Evolutionary conservation across 2,888 invertebrate species (phyloP), one percentile per base, ranked within the genome.

Genomic region (Platycnemis pennipes): DNA sequence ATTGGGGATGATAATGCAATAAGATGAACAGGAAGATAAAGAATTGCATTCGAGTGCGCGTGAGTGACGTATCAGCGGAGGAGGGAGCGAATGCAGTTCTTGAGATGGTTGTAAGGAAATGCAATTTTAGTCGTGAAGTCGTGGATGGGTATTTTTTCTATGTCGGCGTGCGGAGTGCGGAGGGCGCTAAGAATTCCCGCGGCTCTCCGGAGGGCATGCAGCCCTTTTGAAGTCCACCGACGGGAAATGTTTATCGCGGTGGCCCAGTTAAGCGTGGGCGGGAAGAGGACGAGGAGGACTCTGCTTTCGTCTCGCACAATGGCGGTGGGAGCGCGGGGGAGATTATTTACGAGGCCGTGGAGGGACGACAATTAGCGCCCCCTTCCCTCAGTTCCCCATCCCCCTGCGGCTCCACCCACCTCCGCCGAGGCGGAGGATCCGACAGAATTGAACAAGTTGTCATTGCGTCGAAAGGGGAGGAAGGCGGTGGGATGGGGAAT

Each of bases 341-440:
- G 37, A 77, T n/a, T n/a, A n/a, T 77, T 77, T 31, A 77, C 37
- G 77, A 16, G 26, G 26, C 26, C 77, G 77, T 77, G 26, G 22
- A 16, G n/a, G n/a, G 26, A 63, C 63, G 37, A 77, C 77, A 77
- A 77, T 77, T 77, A 77, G n/a, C 77, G 37, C 77, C 49, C 77
- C 31, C 11, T 37, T 1, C 37, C 0, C 1, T 77, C 77, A 11
- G 77, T 49, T 7, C 63, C 26, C 7, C 26, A 22, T 22, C 26
- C 1, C 63, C 77, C 37, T 77, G 11, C 3, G 22, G 8, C 63
- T 7, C n/a, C 26, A 63, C 22, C 22, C 63, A 22, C 26, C 63
- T 63, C 26, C 0, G 63, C 8, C 19, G 53, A 46, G 13, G 46
- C 5, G 56, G 19, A 16, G 56, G 22, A 22, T 56, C 22, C 19